Base-by-base conservation (phyloP, 2,888 invertebrate species). In the Cryptosula pallasiana region DNA sequence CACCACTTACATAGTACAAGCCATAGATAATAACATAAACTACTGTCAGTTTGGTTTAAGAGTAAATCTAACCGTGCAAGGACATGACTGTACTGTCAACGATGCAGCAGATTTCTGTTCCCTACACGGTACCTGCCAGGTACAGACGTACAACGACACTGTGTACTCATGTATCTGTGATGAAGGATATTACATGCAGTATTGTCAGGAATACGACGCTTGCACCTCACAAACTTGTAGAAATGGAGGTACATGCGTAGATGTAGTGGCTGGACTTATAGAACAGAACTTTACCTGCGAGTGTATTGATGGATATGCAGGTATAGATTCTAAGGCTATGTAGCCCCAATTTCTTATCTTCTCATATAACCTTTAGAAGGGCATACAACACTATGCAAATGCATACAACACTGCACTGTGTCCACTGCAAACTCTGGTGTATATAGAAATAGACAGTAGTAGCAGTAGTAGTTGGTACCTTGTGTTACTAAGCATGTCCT, bases 1-100 rank as follows among this genome's bases (percentile, higher is more conserved):
- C 63, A 63, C 29, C 32, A 63, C 63, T 13, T 63, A 63, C n/a
- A 34, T 63, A 23, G 63, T 63, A 9, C 63, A 63, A 32, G n/a
- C 63, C 25, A 2, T n/a, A 63, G 32, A 27, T 5, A 32, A 29
- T 32, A 32, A 27, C 63, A 63, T 63, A 3, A 32, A 63, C n/a
- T 63, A 29, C 63, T 63, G 63, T 63, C 2, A 25, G 5, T 32
- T 63, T 32, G 63, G 63, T 13, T 16, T 63, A 32, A 63, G 32
- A 34, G 9, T 63, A 3, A 63, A 63, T n/a, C 13, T 63, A 9
- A 63, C 63, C 32, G 32, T 63, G 32, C 63, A 32, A n/a, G 2
- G 2, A 32, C 63, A 63, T 32, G 32, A 32, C 63, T 63, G 63
- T 34, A 27, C 9, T 13, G 5, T 5, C 5, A 3, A 2, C 5